These are phyloP conservation scores for Chelonoidis abingdonii DNA, from an alignment of 2,113 vertebrate species.

Conservation along the genomic window DNA sequence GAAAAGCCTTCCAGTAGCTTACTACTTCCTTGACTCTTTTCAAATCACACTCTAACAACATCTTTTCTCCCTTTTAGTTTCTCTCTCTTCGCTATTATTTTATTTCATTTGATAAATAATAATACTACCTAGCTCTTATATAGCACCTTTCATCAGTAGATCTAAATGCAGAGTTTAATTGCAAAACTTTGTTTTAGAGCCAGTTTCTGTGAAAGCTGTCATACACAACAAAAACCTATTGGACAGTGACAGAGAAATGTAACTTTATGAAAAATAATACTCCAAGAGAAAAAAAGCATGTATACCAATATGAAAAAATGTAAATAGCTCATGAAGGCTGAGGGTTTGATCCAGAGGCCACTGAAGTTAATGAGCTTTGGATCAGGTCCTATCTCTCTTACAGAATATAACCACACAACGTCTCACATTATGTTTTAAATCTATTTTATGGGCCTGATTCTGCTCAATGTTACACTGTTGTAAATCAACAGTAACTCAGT, in stretches of 20 bases:
- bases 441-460: constrained; percentile 32
- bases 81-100: neutral
- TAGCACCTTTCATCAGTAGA: neutral
- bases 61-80: neutral
- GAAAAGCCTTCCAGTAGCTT: neutral
- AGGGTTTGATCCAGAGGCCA: neutral
- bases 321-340: constrained; percentile 1
- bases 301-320: neutral
- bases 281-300: neutral
- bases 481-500: constrained; percentile 52
- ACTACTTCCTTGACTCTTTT: neutral
- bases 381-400: constrained; percentile 47
- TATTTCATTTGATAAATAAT: neutral
- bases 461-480: constrained; percentile 56
- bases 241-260: neutral
- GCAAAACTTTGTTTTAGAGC: rapidly evolving
- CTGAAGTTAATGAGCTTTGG: constrained; percentile 12
- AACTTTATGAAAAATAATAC: neutral
- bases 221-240: rapidly evolving
- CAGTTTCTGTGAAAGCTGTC: neutral
- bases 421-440: neutral
- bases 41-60: neutral
- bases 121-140: neutral
- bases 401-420: constrained; percentile 36
- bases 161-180: neutral